Evolutionary conservation across 92 coral and sea anemone species (phyloP), one percentile per base, ranked within the genome.

Genomic region (Micromussa lordhowensis): DNA sequence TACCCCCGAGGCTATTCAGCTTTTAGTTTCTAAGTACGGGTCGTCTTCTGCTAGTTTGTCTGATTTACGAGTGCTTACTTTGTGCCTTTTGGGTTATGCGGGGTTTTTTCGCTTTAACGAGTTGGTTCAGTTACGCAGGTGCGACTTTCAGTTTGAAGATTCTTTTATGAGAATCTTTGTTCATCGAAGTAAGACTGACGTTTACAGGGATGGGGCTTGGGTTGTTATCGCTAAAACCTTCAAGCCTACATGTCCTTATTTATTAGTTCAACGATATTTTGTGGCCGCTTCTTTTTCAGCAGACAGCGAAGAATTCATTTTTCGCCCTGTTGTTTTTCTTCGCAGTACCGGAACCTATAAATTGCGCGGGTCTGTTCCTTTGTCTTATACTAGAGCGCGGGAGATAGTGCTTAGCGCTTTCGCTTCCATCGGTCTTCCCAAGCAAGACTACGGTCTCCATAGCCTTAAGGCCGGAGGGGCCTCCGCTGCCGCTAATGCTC

Each of bases 241-340:
- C n/a, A n/a, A n/a, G n/a, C n/a, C n/a, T n/a, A n/a, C n/a, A n/a
- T n/a, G n/a, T n/a, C n/a, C n/a, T n/a, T n/a, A n/a, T n/a, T n/a
- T 21, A 10, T 66, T 66, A 9, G 12, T 10, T 28, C 30, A 5
- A 2, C 30, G 30, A 66, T 66, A 66, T 66, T 66, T 66, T 54
- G 55, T 21, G n/a, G 49, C 21, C 40, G 66, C 68, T 55, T 79
- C 68, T 29, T 79, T 79, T 79, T 53, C 69, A 79, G 82, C 38
- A 53, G 82, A 79, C 40, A 79, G 80, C 26, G 82, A 79, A 54
- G 82, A 79, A 13, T 54, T 54, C 82, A 75, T 75, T 36, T 75
- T 79, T 32, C 68, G 68, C 40, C 48, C 68, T 16, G 21, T 79
- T 57, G 69, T 79, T 57, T 79, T 75, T n/a, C 55, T 36, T 36